phyloP scores from a whole-genome alignment of 2,797 vertebrate genomes.

The Cyprinodon diabolis region DNA sequence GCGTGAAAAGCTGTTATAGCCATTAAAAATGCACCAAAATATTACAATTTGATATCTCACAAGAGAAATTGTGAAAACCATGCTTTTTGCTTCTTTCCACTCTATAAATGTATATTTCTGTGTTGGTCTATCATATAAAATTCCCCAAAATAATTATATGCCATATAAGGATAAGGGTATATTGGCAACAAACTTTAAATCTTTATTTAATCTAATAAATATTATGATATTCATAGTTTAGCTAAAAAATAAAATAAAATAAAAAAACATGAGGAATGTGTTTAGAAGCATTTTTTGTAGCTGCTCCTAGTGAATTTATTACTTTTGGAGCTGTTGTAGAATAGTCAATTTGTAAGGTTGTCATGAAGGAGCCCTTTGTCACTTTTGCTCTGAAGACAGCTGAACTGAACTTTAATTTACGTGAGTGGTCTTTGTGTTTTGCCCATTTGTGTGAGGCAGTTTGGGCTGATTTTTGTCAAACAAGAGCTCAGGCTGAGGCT shows the following conservation, averaged over 20 bases:
- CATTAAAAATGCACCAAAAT: neutral
- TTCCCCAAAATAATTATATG: neutral
- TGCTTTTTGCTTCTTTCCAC: neutral
- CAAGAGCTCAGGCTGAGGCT: slow-evolving; percentile 92
- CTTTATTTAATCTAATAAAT: neutral
- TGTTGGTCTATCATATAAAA: neutral
- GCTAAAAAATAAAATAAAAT: neutral
- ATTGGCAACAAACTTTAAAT: neutral
- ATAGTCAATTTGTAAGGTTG: neutral
- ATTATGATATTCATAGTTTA: neutral
- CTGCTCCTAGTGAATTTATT: neutral
- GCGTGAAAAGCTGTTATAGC: neutral
- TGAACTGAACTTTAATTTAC: neutral
- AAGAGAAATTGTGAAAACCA: neutral
- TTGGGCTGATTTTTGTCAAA: slow-evolving; percentile 83
- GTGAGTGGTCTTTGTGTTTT: slow-evolving; percentile 45
- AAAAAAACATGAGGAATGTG: neutral
- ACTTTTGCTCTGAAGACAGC: neutral
- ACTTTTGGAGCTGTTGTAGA: neutral
- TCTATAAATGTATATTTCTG: neutral
- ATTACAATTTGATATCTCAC: neutral
- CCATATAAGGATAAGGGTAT: neutral
- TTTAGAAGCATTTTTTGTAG: neutral
- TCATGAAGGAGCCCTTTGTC: neutral
- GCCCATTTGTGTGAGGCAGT: slow-evolving; percentile 81